phyloP scores from a whole-genome alignment of 2,797 vertebrate species.

The Gymnopithys bicolor region DNA sequence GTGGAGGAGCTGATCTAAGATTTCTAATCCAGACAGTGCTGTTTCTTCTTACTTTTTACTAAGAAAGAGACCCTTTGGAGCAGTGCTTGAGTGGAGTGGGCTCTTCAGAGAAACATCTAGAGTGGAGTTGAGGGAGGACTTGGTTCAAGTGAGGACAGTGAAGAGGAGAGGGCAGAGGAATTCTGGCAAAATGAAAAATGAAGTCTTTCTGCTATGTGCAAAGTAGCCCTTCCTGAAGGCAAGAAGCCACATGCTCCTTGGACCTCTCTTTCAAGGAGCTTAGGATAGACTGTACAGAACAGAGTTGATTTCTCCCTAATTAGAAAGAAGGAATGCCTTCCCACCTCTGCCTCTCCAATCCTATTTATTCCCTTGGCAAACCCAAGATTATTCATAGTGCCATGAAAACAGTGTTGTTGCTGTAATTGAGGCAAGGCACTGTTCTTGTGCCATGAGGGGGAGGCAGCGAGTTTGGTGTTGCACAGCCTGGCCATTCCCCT shows the following conservation, averaged over 20 bases:
- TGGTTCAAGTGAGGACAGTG: not conserved
- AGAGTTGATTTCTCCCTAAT: not conserved
- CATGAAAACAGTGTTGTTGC: not conserved
- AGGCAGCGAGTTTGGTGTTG: not conserved
- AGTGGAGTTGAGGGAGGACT: not conserved
- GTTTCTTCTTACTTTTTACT: not conserved
- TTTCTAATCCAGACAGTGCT: not conserved
- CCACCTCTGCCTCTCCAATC: not conserved
- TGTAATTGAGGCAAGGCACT: not conserved
- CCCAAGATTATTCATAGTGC: not conserved
- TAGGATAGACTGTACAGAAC: not conserved
- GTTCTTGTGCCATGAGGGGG: not conserved
- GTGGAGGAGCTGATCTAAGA: not conserved
- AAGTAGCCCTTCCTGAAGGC: not conserved
- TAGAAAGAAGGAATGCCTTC: not conserved
- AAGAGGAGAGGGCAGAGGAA: not conserved
- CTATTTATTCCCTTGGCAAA: not conserved
- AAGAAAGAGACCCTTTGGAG: not conserved
- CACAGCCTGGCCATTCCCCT: not conserved
- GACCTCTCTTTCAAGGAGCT: not conserved
- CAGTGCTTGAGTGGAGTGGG: not conserved
- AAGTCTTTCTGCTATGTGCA: not conserved
- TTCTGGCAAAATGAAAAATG: not conserved
- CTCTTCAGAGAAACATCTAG: not conserved
- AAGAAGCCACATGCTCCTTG: not conserved